phyloP scores from a whole-genome alignment of 2,797 vertebrate species.

The Artibeus lituratus region DNA sequence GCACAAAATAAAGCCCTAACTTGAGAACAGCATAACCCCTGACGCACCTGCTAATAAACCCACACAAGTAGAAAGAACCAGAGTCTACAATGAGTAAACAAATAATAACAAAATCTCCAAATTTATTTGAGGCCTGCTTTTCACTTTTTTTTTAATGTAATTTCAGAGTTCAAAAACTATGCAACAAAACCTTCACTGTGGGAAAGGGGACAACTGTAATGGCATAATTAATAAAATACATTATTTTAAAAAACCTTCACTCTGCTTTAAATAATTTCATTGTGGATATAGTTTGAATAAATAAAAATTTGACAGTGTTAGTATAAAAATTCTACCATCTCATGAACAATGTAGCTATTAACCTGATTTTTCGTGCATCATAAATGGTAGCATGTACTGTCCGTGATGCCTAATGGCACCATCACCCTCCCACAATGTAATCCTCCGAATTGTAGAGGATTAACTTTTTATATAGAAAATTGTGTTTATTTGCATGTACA shows the following conservation, averaged over 20 bases:
- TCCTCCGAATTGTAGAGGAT: conserved; percentile 84
- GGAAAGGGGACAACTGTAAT: too few species aligned
- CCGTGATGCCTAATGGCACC: conserved; percentile 79
- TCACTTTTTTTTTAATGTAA: neutral
- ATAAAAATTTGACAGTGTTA: conserved; percentile 66
- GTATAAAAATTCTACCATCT: conserved; percentile 65
- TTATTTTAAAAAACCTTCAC: conserved; percentile 27
- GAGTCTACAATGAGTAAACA: conserved; percentile 6
- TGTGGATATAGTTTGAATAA: conserved; percentile 61
- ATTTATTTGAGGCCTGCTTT: neutral
- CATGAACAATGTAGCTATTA: conserved; percentile 60
- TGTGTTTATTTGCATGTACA: conserved; percentile 81
- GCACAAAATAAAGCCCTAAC: neutral
- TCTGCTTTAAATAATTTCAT: conserved; percentile 39
- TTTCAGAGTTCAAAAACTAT: conserved; percentile 20
- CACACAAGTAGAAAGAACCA: neutral
- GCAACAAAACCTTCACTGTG: conserved; percentile 45
- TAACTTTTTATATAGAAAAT: conserved; percentile 84
- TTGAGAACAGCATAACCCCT: neutral
- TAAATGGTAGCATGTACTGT: conserved; percentile 72
- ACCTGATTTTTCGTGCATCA: conserved; percentile 68
- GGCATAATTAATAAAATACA: too few species aligned
- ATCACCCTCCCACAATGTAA: conserved; percentile 79
- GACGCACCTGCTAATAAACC: neutral
- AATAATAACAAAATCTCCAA: conserved; percentile 1